Conservation (phyloP, 2,888 invertebrate species). For the Trachelus iudaicus region DNA sequence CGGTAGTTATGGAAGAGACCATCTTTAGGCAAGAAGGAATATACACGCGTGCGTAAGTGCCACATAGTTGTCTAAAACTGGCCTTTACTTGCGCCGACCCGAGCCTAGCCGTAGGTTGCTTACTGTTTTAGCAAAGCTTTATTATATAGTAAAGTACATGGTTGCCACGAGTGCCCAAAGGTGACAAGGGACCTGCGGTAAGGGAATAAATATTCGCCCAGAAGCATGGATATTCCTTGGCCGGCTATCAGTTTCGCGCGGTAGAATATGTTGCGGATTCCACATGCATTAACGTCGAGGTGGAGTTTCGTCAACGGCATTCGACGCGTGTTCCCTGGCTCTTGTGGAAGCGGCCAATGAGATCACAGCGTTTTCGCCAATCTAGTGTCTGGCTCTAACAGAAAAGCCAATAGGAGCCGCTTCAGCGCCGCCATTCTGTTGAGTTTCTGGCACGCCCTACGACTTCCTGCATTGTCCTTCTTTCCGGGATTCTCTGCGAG, state of each 20-base stretch:
- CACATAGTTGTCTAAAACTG: constrained; percentile 14
- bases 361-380: constrained; percentile 38
- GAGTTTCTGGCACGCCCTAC: constrained; percentile 60
- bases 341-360: constrained; percentile 44
- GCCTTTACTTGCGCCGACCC: constrained; percentile 30
- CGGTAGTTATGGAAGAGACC: too few species aligned
- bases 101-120: constrained; percentile 32
- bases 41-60: too few species aligned
- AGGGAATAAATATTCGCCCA: constrained; percentile 34
- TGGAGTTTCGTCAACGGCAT: constrained; percentile 33
- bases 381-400: constrained; percentile 36
- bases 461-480: constrained; percentile 61
- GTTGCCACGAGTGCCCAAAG: constrained; percentile 25
- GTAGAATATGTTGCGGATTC: constrained; percentile 27
- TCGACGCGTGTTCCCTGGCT: constrained; percentile 23
- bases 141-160: constrained; percentile 24
- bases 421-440: constrained; percentile 43
- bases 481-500: constrained; percentile 62
- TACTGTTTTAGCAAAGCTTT: constrained; percentile 29
- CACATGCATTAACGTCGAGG: constrained; percentile 36
- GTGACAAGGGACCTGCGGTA: constrained; percentile 33
- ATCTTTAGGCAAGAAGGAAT: too few species aligned
- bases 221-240: constrained; percentile 22
- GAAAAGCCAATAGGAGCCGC: constrained; percentile 44
- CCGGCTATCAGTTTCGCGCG: constrained; percentile 28